These are phyloP conservation scores for Choristoneura rosaceana DNA, from an alignment of 2,888 invertebrate species.

Conservation along the genomic window DNA sequence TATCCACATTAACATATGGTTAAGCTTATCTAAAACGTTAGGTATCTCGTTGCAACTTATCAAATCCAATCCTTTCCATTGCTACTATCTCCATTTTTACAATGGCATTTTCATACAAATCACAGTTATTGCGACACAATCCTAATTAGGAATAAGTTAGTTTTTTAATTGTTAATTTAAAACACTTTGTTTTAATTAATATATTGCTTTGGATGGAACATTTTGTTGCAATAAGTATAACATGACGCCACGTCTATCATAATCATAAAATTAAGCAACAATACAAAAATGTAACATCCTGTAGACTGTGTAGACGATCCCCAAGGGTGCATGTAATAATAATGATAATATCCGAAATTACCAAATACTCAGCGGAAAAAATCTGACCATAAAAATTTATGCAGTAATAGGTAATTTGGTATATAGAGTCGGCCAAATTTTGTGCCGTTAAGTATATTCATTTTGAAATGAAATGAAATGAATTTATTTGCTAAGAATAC, in stretches of 20 bases:
- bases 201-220: not conserved
- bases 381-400: no score
- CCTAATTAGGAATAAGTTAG: not conserved
- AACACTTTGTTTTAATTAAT: not conserved
- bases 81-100: not conserved
- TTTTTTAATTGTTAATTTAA: not conserved
- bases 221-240: not conserved
- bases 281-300: not conserved
- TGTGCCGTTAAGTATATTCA: no score
- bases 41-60: no score
- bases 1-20: no score
- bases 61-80: not conserved
- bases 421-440: no score
- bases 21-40: no score
- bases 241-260: not conserved
- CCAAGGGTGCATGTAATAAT: not conserved
- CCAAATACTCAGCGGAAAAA: no score
- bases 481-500: no score
- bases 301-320: not conserved
- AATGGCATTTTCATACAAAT: not conserved
- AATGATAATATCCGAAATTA: no score
- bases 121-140: not conserved
- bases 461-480: no score
- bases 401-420: no score
- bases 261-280: not conserved